These are phyloP conservation scores for Drosophila conformis DNA, from an alignment of 2,888 invertebrate genomes.

Conservation along the genomic window DNA sequence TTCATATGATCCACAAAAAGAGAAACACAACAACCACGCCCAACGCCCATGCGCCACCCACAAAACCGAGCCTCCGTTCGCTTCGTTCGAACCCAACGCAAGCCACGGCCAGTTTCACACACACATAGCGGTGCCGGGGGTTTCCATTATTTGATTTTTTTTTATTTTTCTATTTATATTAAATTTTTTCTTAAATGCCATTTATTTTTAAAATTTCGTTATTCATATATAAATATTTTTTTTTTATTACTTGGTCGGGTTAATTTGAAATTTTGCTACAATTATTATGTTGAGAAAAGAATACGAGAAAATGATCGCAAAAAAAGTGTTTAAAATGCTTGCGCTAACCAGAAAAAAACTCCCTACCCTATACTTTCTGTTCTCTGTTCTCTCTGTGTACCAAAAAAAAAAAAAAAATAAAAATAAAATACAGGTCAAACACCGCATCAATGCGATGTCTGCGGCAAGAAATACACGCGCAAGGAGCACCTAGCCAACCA, in stretches of 20 bases:
- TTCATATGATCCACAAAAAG: constrained; percentile 37
- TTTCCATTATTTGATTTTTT: constrained; percentile 23
- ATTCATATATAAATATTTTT: constrained; percentile 15
- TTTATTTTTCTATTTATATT: constrained; percentile 13
- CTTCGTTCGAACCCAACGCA: constrained; percentile 76
- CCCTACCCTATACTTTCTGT: constrained; percentile 57
- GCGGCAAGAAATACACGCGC: constrained; percentile 94
- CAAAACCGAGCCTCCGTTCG: constrained; percentile 74
- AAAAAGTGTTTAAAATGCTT: constrained; percentile 34
- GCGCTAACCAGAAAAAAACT: constrained; percentile 41
- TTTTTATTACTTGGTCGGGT: constrained; percentile 35
- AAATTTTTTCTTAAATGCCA: not conserved
- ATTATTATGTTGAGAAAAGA: constrained; percentile 10
- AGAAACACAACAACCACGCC: constrained; percentile 50
- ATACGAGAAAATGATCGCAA: constrained; percentile 22
- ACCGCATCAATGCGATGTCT: constrained; percentile 94
- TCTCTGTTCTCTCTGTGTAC: constrained; percentile 47
- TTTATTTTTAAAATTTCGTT: constrained; percentile 17
- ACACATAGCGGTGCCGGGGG: constrained; percentile 71
- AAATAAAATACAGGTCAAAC: constrained; percentile 89
- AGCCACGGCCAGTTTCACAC: constrained; percentile 80
- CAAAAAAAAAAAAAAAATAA: constrained; percentile 3
- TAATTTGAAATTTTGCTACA: constrained; percentile 27
- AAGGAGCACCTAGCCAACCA: constrained; percentile 95
- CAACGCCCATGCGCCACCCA: constrained; percentile 74